Evolutionary conservation across 2,888 invertebrate species (phyloP).

Genomic region (Philonicus albiceps): DNA sequence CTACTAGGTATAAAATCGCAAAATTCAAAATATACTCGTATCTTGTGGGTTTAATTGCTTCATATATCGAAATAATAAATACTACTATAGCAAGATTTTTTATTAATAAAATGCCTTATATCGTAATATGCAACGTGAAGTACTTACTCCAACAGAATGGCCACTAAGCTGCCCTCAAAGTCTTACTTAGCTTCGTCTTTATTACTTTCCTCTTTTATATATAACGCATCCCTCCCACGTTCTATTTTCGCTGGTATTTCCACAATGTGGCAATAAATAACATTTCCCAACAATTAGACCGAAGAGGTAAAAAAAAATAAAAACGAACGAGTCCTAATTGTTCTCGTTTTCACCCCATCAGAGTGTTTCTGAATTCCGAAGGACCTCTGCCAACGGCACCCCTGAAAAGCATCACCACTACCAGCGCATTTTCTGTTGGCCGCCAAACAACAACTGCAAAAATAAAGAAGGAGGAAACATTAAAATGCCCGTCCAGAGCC

Average conservation of each 20-base stretch:
- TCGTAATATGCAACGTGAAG: too few relatives aligned
- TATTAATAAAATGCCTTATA: too few relatives aligned
- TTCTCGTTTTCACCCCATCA: constrained; percentile 46
- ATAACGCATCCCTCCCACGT: not conserved
- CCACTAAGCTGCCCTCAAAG: not conserved
- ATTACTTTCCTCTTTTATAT: not conserved
- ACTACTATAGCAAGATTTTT: too few relatives aligned
- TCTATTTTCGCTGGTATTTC: not conserved
- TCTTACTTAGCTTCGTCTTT: not conserved
- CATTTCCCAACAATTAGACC: constrained; percentile 27
- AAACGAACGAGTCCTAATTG: constrained; percentile 41
- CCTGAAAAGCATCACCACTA: not conserved
- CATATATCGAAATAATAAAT: too few relatives aligned
- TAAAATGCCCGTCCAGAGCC: not conserved
- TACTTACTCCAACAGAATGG: not conserved
- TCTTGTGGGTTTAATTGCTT: too few relatives aligned
- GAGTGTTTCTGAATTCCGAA: constrained; percentile 14
- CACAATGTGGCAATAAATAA: constrained; percentile 39
- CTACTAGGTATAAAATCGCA: too few relatives aligned
- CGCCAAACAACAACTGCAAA: not conserved
- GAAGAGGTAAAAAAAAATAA: constrained; percentile 24
- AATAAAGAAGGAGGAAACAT: not conserved
- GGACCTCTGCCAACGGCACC: not conserved
- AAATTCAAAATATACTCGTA: too few relatives aligned
- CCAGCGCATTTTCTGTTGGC: not conserved